Evolutionary conservation across 2,113 vertebrate species (phyloP), one percentile per base, ranked within the genome.

Genomic region (Isurus oxyrinchus): DNA sequence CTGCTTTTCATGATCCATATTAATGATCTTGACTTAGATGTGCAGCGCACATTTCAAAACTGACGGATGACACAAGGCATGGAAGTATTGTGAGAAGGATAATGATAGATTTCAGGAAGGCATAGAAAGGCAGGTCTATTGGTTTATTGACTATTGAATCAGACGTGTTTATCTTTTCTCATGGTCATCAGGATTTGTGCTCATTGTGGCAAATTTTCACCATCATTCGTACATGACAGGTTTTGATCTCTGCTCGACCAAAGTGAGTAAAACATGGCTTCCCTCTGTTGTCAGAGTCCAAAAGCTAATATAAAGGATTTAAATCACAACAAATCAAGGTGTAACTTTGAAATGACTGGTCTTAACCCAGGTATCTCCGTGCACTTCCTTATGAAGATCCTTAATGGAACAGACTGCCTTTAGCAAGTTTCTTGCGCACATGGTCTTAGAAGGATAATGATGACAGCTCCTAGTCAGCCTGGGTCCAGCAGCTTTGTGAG

Each of bases 401-500:
- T 35, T 61, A 53, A 87, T 53, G 87, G 76, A 57, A 88, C 88
- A 96, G 86, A 53, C 76, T 84, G 63, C 61, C 55, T 86, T 59
- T 35, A 53, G 49, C 23, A 67, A 13, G 0, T 59, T 31, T 44
- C 84, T 93, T 96, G 87, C 21, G 76, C 69, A 61, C 90, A 23
- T 57, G 96, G 96, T 66, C 40, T 27, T 10, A 57, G 76, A 72
- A 72, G 88, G 93, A 96, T 96, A 97, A 96, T 67, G 95, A 79
- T 96, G 49, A 95, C 49, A 27, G 61, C 76, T 96, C 88, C 94
- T 88, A 96, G 96, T 97, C 97, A 97, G 96, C 44, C 49, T 96
- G 96, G 96, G 96, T 96, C 96, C 96, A 96, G 95, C 84, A 67
- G 96, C 86, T 88, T 96, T 97, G 96, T 96, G 93, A 96, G 69